Conservation (phyloP, 2,113 vertebrate species). For the Limanda limanda region DNA sequence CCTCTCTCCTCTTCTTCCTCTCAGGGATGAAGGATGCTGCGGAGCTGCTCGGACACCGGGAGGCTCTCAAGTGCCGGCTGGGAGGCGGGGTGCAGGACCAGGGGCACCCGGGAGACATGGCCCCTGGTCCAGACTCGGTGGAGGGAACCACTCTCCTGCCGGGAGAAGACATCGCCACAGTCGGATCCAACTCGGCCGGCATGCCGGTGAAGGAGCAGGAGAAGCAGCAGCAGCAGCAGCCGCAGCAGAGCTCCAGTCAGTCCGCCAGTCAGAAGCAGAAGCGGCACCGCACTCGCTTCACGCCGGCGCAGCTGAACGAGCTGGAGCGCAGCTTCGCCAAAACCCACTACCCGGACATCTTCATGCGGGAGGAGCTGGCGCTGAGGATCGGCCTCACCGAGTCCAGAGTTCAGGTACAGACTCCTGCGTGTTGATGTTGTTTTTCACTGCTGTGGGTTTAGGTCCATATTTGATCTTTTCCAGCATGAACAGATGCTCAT, state of each 20-base stretch:
- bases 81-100: constrained; percentile 90
- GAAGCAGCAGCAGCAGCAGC: constrained; percentile 90
- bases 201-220: constrained; percentile 94
- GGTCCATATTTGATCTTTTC: not conserved
- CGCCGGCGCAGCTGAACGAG: constrained; percentile 97
- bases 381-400: constrained; percentile 97
- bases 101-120: constrained; percentile 95
- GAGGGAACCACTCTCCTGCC: constrained; percentile 94
- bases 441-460: constrained; percentile 2
- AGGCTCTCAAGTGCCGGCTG: constrained; percentile 95
- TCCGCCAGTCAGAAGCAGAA: constrained; percentile 94
- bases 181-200: constrained; percentile 91
- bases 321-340: constrained; percentile 99
- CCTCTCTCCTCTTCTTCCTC: constrained; percentile 53
- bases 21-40: constrained; percentile 98
- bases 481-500: not conserved
- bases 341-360: constrained; percentile 99
- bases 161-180: constrained; percentile 93
- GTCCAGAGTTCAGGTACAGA: constrained; percentile 93
- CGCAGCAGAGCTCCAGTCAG: constrained; percentile 81
- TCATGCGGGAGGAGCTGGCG: constrained; percentile 98
- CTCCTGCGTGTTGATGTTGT: not conserved
- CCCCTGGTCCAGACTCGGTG: constrained; percentile 90
- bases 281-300: constrained; percentile 97
- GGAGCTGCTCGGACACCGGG: constrained; percentile 95